These are phyloP conservation scores for Pollenia labialis DNA, from an alignment of 2,888 invertebrate species.

Conservation along the genomic window DNA sequence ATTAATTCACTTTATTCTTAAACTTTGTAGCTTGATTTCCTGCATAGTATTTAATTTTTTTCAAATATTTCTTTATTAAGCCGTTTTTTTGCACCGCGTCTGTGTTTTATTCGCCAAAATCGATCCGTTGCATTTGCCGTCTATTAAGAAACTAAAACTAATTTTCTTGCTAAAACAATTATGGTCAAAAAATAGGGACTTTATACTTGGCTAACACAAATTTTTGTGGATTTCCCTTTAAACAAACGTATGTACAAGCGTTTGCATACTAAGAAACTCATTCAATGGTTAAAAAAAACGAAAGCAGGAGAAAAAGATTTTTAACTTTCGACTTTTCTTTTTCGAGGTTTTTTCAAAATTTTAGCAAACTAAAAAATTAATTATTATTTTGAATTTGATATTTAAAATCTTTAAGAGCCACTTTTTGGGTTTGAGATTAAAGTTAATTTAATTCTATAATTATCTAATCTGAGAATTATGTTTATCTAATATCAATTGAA, in stretches of 20 bases:
- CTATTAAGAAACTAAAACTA: conserved; percentile 80
- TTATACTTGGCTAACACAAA: conserved; percentile 54
- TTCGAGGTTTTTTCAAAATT: background rate
- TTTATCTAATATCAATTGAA: too few relatives aligned
- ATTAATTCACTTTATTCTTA: conserved; percentile 9
- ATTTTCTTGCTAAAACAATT: conserved; percentile 63
- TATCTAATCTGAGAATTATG: too few relatives aligned
- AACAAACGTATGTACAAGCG: conserved; percentile 6
- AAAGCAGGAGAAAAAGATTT: background rate
- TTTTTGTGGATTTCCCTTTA: conserved; percentile 61
- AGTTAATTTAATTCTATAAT: too few relatives aligned
- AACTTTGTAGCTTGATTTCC: conserved; percentile 5
- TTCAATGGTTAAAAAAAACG: background rate
- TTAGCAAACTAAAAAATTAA: too few relatives aligned
- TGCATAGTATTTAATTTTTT: background rate
- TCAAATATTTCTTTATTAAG: background rate
- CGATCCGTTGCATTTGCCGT: conserved; percentile 83
- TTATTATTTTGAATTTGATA: too few relatives aligned
- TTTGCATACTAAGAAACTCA: conserved; percentile 4
- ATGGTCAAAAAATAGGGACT: conserved; percentile 65
- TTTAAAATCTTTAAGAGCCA: too few relatives aligned
- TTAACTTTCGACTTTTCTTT: background rate
- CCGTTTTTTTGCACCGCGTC: conserved; percentile 20
- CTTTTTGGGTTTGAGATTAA: too few relatives aligned
- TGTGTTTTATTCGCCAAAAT: conserved; percentile 74